These are phyloP conservation scores for Heteromormyrus szaboi DNA, from an alignment of 2,797 vertebrate genomes.

Conservation along the genomic window DNA sequence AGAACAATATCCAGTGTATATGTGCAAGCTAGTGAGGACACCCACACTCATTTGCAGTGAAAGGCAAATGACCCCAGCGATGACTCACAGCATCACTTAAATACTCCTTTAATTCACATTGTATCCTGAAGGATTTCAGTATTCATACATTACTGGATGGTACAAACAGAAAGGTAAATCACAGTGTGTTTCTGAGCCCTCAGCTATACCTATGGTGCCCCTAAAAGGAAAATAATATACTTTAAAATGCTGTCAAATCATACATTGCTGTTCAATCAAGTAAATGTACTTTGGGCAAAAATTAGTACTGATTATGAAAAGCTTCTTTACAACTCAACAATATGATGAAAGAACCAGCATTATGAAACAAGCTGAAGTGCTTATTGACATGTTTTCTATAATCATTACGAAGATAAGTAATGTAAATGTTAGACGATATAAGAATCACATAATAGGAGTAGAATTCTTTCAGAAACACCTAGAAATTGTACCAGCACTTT, in stretches of 20 bases:
- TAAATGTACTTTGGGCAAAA: neutral
- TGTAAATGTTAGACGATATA: neutral
- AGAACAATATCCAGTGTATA: conserved; percentile 68
- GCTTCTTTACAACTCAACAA: neutral
- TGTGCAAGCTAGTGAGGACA: conserved; percentile 66
- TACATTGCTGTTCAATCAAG: neutral
- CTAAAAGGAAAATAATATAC: conserved; percentile 22
- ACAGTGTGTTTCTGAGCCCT: neutral
- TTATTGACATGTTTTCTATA: neutral
- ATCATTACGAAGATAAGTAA: neutral
- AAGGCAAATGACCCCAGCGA: conserved; percentile 68
- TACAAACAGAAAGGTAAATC: conserved; percentile 19
- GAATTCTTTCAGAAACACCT: neutral
- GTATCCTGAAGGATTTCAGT: conserved; percentile 47
- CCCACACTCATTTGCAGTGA: conserved; percentile 72
- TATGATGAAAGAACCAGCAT: neutral
- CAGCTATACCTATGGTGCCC: neutral
- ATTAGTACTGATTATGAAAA: neutral
- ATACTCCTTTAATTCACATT: conserved; percentile 53
- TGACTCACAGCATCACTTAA: conserved; percentile 66
- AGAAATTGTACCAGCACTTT: neutral
- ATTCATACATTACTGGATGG: conserved; percentile 34
- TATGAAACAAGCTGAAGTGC: conserved; percentile 3
- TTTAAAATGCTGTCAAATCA: neutral
- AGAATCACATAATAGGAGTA: neutral